Evolutionary conservation across 2,888 invertebrate species (phyloP).

Genomic region (Petrophora chlorosata): DNA sequence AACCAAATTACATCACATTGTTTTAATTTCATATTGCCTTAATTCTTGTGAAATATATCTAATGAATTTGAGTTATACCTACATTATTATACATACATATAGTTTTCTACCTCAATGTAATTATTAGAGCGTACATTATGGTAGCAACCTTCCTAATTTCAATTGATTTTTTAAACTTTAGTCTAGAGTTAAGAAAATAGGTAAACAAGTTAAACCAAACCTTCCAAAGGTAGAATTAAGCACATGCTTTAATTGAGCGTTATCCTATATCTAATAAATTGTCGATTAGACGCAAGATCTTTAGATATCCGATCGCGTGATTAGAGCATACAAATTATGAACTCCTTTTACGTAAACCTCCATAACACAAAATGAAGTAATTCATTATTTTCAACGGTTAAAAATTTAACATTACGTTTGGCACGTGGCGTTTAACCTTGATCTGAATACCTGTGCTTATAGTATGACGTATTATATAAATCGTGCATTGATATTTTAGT

Average conservation of each 20-base stretch:
- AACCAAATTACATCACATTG: conserved; percentile 18
- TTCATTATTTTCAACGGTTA: conserved; percentile 1
- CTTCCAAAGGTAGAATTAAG: no score
- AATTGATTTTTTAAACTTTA: no score
- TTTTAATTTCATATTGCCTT: conserved; percentile 4
- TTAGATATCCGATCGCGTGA: conserved; percentile 32
- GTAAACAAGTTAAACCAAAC: no score
- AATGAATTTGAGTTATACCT: neutral
- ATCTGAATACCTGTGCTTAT: conserved; percentile 19
- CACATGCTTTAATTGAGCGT: no score
- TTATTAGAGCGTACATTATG: conserved; percentile 4
- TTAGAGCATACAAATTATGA: conserved; percentile 12
- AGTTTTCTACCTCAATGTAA: neutral
- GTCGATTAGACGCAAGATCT: no score
- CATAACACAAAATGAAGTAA: conserved; percentile 6
- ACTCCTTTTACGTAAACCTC: conserved; percentile 6
- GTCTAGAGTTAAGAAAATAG: no score
- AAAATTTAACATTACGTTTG: conserved; percentile 9
- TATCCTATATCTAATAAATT: no score
- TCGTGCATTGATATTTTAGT: conserved; percentile 7
- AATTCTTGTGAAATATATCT: conserved; percentile 15
- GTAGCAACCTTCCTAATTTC: no score
- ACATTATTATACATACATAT: no score
- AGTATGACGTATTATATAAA: conserved; percentile 21
- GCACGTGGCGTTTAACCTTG: conserved; percentile 23